Base-by-base conservation (phyloP, 2,888 invertebrate genomes). In the Eucera pruinosa region DNA sequence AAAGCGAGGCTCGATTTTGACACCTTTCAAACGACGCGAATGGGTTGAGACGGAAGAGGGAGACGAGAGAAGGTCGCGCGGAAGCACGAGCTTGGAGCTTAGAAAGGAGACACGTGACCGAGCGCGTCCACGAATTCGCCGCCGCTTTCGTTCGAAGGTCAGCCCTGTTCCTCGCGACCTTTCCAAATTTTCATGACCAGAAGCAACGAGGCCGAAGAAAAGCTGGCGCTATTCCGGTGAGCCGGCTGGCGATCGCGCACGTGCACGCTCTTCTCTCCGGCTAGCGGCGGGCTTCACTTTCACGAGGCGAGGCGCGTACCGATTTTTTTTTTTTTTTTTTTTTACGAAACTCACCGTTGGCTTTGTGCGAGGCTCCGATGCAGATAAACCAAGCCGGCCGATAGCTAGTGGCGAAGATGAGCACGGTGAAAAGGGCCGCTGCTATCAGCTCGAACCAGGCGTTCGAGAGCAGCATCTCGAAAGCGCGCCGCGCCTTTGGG, bases 301-400 rank as follows among this genome's bases (percentile, higher is more conserved):
- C 25, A 36, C 18, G 0, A 7, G 11, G 47, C 0, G 13, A 23
- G 13, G 9, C 11, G 45, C 9, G 11, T 30, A 13, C 1, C n/a
- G n/a, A n/a, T n/a, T n/a, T n/a, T n/a, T n/a, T n/a, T n/a, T n/a
- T 2, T 27, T 3, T 5, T 1, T 23, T 48, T 0, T 47, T 2
- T 11, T 23, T 20, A 1, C 11, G 48, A 25, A 45, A 88, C 89
- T 89, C 81, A 90, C 90, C 85, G 45, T 66, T 84, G 27, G 71
- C 57, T 62, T 86, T 84, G 47, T 84, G 80, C 18, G 84, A 82
- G 30, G 65, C 85, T 74, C 86, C 84, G 65, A 71, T 80, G 87
- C 89, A 89, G 75, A 90, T 90, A 87, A 89, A 89, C 90, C 90
- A 91, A 30, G 89, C 87, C 7, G 91, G 90, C 55, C 90, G 87